Base-by-base conservation (phyloP, 2,888 invertebrate species). In the Asteroscopus sphinx region DNA sequence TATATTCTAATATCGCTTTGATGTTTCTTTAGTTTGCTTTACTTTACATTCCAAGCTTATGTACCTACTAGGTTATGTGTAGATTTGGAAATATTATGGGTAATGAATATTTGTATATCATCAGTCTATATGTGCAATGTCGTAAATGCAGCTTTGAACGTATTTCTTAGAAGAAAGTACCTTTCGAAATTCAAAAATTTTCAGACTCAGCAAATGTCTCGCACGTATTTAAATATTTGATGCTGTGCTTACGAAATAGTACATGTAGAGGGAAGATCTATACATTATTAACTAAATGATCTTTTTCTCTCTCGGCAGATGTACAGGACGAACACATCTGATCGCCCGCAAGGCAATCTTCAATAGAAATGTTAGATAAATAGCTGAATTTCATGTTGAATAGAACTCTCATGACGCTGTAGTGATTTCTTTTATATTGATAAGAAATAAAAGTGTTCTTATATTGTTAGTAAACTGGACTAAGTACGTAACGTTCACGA, bases 281-380 rank as follows among this genome's bases (percentile, higher is more conserved):
- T 62, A 57, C 53, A 51, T 59, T 47, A 52, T 54, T 47, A 71
- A 79, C 80, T 84, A 91, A 93, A 94, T 93, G 89, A 94, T 95
- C 93, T 95, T 95, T 95, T 95, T 95, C 94, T 92, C 94, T 92
- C 89, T 92, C 88, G 93, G 80, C 96, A 96, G 96, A 96, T 96
- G 96, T 96, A 89, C 96, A 96, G 92, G 96, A 96, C 88, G 96
- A 96, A 93, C 96, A 95, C 94, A 96, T 96, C 95, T 96, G 94
- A 95, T 85, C 88, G 80, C 80, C 79, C 80, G 83, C 89, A 85
- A 84, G 83, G 83, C 85, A 85, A 85, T 81, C 87, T 82, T 74
- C 88, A 77, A 81, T 86, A 79, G 69, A 68, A 62, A 67, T 71
- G 52, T 56, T 79, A 76, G 66, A 59, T 58, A 75, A 72, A 70